Percentiles rank a stretch among this genome's conserved stretches.
Conservation (phyloP, 2,113 vertebrate species). For the Gasterosteus nipponicus region DNA sequence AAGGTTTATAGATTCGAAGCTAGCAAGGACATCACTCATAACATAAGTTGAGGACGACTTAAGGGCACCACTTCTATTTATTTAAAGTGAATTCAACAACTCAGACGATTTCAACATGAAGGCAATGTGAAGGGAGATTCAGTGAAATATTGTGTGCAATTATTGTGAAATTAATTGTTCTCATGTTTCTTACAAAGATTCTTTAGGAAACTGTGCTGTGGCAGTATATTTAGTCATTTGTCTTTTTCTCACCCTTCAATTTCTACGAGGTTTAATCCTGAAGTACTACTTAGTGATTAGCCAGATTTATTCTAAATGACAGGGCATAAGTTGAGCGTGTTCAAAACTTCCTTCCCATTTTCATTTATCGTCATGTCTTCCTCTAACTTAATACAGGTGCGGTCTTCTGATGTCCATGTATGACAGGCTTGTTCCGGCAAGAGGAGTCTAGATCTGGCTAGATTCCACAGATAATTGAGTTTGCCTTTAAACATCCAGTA, state of each 20-base stretch:
- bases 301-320: not conserved
- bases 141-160: not conserved
- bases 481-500: not conserved
- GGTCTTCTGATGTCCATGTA: not conserved
- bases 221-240: constrained; percentile 4
- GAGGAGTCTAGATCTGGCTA: not conserved
- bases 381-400: not conserved
- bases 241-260: not conserved
- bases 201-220: constrained; percentile 6
- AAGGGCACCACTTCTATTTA: constrained; percentile 22
- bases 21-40: constrained; percentile 38
- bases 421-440: not conserved
- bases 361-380: not conserved
- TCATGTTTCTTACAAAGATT: not conserved
- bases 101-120: not conserved
- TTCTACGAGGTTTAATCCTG: not conserved
- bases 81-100: constrained; percentile 20
- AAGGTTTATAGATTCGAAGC: constrained; percentile 32
- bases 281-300: not conserved
- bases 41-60: constrained; percentile 33
- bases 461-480: not conserved
- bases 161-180: not conserved
- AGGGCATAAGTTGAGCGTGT: not conserved
- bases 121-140: not conserved
- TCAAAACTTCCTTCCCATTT: not conserved